Percentiles rank a stretch among this genome's conserved stretches.
phyloP scores from a whole-genome alignment of 2,888 invertebrate genomes.

The Hypolimnas misippus region DNA sequence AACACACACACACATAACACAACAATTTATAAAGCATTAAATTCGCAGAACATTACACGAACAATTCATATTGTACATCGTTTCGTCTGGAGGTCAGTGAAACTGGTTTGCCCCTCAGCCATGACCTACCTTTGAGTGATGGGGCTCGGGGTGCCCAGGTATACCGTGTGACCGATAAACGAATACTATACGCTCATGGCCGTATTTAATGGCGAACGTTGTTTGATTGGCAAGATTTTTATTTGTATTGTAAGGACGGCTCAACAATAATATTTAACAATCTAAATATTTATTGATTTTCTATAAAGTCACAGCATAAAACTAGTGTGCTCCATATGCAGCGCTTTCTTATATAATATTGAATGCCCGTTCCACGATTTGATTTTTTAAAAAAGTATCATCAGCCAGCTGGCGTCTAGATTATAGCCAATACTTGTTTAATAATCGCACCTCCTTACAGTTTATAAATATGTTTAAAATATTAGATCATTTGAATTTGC shows the following conservation, averaged over 20 bases:
- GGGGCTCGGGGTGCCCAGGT: conserved; percentile 22
- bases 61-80: conserved; percentile 26
- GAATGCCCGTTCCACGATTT: too few relatives aligned
- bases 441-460: too few relatives aligned
- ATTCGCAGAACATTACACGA: conserved; percentile 9
- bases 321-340: too few relatives aligned
- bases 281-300: too few relatives aligned
- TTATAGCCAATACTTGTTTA: too few relatives aligned
- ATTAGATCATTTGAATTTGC: too few relatives aligned
- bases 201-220: neutral
- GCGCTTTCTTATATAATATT: too few relatives aligned
- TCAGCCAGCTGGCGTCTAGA: too few relatives aligned
- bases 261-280: too few relatives aligned
- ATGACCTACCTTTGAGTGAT: conserved; percentile 37
- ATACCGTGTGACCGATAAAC: conserved; percentile 10
- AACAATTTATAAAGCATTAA: neutral
- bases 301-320: too few relatives aligned
- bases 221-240: neutral
- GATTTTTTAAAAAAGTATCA: too few relatives aligned
- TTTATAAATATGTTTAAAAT: too few relatives aligned
- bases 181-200: conserved; percentile 3
- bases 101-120: conserved; percentile 37
- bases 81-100: conserved; percentile 50
- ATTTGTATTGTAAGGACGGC: neutral
- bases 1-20: neutral